Evolutionary conservation across 2,888 invertebrate genomes (phyloP).

Genomic region (Xanthia togata): DNA sequence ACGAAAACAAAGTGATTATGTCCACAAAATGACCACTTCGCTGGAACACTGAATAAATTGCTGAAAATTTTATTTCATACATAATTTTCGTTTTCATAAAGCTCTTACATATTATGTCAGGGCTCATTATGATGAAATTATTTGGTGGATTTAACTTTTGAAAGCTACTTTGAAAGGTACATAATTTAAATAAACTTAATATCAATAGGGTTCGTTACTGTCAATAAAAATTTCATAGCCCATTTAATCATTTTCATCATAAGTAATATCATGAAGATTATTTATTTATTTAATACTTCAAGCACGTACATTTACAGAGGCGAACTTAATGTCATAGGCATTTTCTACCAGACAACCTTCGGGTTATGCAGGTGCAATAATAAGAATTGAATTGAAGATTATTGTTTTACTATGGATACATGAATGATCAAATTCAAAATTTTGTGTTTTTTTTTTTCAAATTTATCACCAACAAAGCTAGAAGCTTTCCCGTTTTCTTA

Average conservation of each 20-base stretch:
- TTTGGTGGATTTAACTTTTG: not conserved
- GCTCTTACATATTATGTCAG: conserved; percentile 25
- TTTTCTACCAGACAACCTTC: no score
- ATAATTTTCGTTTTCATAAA: conserved; percentile 50
- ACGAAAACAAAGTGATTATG: conserved; percentile 62
- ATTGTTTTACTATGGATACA: not conserved
- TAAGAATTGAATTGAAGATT: no score
- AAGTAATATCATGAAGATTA: not conserved
- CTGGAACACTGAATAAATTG: conserved; percentile 57
- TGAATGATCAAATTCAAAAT: not conserved
- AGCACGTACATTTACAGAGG: no score
- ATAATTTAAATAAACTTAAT: not conserved
- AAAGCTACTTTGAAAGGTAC: not conserved
- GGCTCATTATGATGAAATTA: conserved; percentile 9
- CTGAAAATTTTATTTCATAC: conserved; percentile 56
- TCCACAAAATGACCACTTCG: conserved; percentile 49
- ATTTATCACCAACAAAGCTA: not conserved
- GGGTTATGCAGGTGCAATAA: no score
- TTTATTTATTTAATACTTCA: no score
- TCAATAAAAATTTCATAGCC: not conserved
- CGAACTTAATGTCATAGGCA: no score
- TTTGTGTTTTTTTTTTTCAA: not conserved
- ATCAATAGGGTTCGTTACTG: not conserved
- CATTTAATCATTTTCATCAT: not conserved
- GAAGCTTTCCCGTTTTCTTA: not conserved